Evolutionary conservation across 2,797 vertebrate species (phyloP).

Genomic region (Mus spretus): DNA sequence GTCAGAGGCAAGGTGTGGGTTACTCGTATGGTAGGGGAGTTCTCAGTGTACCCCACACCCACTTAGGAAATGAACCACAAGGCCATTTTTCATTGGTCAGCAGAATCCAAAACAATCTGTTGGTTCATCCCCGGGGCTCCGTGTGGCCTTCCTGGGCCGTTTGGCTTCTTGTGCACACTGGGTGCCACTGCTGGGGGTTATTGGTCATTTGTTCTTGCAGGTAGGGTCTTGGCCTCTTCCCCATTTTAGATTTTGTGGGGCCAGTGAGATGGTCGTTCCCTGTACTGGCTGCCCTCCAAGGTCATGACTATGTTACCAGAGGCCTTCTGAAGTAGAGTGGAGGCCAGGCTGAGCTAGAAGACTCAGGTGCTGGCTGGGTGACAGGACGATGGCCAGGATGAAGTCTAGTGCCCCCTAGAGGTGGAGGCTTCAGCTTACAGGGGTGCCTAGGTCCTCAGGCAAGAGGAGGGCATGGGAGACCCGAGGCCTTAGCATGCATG

Average conservation of each 20-base stretch:
- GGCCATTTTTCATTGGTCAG: too few relatives aligned
- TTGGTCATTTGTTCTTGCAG: neutral
- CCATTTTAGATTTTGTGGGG: neutral
- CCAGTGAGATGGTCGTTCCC: neutral
- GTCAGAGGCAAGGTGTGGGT: too few relatives aligned
- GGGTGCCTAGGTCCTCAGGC: neutral
- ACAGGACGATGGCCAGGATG: neutral
- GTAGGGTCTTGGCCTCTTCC: neutral
- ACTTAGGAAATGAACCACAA: neutral
- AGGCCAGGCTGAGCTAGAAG: neutral
- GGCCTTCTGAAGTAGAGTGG: neutral
- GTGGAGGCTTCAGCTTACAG: neutral
- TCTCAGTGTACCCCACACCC: neutral
- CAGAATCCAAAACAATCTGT: neutral
- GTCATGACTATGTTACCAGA: neutral
- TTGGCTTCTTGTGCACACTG: neutral
- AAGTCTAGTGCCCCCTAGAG: neutral
- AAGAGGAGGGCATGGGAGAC: neutral
- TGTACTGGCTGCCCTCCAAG: neutral
- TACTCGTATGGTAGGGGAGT: neutral
- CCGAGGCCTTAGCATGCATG: too few relatives aligned
- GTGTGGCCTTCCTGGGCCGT: neutral
- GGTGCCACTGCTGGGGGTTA: neutral
- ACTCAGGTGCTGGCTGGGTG: neutral
- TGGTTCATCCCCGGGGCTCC: neutral